Evolutionary conservation across 64 coral and sea anemone species (phyloP), one percentile per base, ranked within the genome.

Genomic region (Pocillopora damicornis): DNA sequence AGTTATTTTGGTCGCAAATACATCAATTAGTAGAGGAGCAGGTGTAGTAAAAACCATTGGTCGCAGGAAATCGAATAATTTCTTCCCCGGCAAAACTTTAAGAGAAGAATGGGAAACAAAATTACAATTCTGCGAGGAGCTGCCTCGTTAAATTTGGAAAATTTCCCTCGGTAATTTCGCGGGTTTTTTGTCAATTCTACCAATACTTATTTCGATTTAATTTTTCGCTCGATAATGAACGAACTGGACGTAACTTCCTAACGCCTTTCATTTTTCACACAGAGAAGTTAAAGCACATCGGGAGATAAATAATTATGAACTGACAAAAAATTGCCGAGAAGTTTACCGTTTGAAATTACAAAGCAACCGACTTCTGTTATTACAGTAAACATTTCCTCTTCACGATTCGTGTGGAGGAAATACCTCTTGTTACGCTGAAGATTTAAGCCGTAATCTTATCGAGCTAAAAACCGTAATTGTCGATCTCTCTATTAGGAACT

Each of bases 211-310:
- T 65, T 85, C 81, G 72, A 73, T 73, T 73, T 23, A 57, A 85
- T 85, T 73, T 85, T 85, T 18, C 5, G 42, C 42, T 51, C 42
- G 0, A 14, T 57, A 72, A 72, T 65, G 20, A 85, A 83, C 23
- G 35, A 17, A 12, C 17, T 42, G 58, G 58, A 73, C 16, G 62
- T 20, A 42, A 85, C 81, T 85, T 59, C 63, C 81, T 72, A 85
- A 85, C 71, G 81, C 69, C 38, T 7, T 63, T 42, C 80, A 83
- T 4, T 63, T 81, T 81, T 81, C 26, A 63, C 62, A 37, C 37
- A 81, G 64, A 15, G 22, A 73, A 85, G 81, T 85, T 72, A 85
- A 85, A 73, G 64, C 63, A 57, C 81, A 67, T 68, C 25, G 22
- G n/a, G 26, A 65, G 0, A 38, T 72, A 85, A 57, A 25, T 60